These are phyloP conservation scores for Rhinoderma darwinii DNA, from an alignment of 2,113 vertebrate genomes.

Conservation along the genomic window DNA sequence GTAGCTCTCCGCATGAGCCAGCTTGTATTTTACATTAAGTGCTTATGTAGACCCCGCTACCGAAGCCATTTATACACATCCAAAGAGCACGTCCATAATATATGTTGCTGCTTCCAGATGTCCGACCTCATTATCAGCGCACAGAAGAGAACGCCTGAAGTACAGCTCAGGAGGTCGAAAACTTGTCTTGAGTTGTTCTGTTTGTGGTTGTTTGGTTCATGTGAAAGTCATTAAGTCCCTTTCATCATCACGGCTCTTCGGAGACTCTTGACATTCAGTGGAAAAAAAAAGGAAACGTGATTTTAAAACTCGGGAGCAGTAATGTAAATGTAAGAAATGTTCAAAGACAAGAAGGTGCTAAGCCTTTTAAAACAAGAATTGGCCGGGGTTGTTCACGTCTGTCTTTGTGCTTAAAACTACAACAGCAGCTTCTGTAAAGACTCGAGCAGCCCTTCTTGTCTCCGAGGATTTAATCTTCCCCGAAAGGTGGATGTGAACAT, in stretches of 20 bases:
- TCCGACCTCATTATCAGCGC: conserved; percentile 7
- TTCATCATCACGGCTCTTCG: conserved; percentile 29
- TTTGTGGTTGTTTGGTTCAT: conserved; percentile 34
- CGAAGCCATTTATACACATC: neutral
- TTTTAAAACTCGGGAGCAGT: conserved; percentile 33
- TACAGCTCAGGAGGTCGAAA: conserved; percentile 1
- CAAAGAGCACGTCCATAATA: neutral
- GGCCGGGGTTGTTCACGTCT: conserved; percentile 35
- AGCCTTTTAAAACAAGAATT: conserved; percentile 60
- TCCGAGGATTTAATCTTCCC: conserved; percentile 32
- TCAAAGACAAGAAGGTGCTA: conserved; percentile 57
- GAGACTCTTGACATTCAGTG: conserved; percentile 32
- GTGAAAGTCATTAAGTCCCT: conserved; percentile 50
- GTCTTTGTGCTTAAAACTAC: conserved; percentile 54
- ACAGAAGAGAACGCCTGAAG: neutral
- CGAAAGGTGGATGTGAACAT: conserved; percentile 29
- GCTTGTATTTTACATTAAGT: neutral
- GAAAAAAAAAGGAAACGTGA: conserved; percentile 47
- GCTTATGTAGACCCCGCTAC: neutral
- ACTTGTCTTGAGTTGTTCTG: neutral
- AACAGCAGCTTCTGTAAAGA: conserved; percentile 44
- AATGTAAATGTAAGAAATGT: conserved; percentile 20
- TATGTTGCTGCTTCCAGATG: neutral
- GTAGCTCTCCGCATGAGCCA: neutral
- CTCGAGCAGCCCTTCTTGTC: conserved; percentile 3